Conservation (phyloP, 2,888 invertebrate genomes). For the Orchesella flavescens region DNA sequence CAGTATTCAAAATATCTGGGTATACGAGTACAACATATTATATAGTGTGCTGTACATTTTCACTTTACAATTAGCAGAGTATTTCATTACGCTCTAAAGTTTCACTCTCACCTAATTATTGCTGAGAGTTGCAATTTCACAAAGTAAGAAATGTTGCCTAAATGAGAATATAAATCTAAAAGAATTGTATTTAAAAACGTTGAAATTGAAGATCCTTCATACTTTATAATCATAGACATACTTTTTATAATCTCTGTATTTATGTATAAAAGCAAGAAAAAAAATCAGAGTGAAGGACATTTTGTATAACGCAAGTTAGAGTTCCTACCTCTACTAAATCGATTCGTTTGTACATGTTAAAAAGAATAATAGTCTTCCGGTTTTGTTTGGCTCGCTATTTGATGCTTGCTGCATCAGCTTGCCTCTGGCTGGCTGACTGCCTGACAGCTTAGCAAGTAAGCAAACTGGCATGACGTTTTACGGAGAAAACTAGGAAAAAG, state of each 20-base stretch:
- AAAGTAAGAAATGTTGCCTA: too few relatives aligned
- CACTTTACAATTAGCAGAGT: too few relatives aligned
- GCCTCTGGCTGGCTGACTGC: constrained; percentile 55
- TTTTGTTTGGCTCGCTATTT: constrained; percentile 52
- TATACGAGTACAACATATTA: not conserved
- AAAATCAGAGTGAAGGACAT: not conserved
- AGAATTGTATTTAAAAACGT: too few relatives aligned
- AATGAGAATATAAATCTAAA: too few relatives aligned
- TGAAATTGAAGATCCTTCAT: too few relatives aligned
- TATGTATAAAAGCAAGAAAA: too few relatives aligned
- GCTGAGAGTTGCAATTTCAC: too few relatives aligned
- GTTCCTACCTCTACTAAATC: not conserved
- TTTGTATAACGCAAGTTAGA: not conserved
- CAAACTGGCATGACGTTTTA: constrained; percentile 60
- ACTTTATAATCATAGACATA: too few relatives aligned
- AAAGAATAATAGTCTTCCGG: constrained; percentile 49
- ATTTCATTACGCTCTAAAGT: too few relatives aligned
- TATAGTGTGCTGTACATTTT: not conserved
- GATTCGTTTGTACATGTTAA: not conserved
- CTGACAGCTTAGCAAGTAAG: constrained; percentile 58
- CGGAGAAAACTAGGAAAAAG: constrained; percentile 36
- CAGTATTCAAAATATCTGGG: too few relatives aligned
- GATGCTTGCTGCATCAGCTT: constrained; percentile 57
- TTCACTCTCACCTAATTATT: too few relatives aligned
- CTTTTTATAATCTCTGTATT: too few relatives aligned